Evolutionary conservation across 2,113 vertebrate genomes (phyloP), one percentile per base, ranked within the genome.

Genomic region (Amia ocellicauda): DNA sequence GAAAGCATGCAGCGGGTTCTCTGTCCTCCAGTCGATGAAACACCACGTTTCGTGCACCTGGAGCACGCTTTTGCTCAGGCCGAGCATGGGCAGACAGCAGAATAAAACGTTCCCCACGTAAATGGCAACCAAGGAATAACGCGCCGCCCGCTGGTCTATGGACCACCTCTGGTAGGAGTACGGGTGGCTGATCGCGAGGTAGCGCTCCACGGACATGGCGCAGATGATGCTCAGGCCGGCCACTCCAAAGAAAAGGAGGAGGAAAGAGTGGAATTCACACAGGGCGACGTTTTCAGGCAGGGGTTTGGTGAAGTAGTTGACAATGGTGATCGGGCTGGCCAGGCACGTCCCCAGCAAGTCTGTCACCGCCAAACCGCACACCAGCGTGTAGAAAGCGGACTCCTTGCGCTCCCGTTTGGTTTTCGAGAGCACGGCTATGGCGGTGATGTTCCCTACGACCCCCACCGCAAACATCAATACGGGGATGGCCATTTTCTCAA

Each of bases 241-340:
- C 20, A 60, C 56, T 28, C 64, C 64, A 7, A 66, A 66, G 31
- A 66, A 60, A 4, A 84, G 55, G 78, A 87, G 68, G 84, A 87
- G 2, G 16, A 86, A 87, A 2, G 84, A 80, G 2, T 80, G 58
- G 17, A 85, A 84, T 41, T 80, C 70, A 60, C 85, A 87, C 2
- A 80, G 56, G 4, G 47, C 51, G 10, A 23, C 3, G 3, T 14
- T 57, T 1, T 0, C 0, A 42, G 71, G 60, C 60, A 1, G 79
- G 17, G 19, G 4, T 11, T 47, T 2, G 22, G 59, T 31, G 9
- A 66, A 14, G 28, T 59, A 59, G 31, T 28, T 66, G 9, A 27
- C 43, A 10, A 66, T 66, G 3, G 64, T 59, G 17, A 66, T 23
- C 17, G 64, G 64, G 20, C 64, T 66, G 47, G 64, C 64, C 11